phyloP scores from a whole-genome alignment of 2,888 invertebrate species.

The Piscicola geometra region DNA sequence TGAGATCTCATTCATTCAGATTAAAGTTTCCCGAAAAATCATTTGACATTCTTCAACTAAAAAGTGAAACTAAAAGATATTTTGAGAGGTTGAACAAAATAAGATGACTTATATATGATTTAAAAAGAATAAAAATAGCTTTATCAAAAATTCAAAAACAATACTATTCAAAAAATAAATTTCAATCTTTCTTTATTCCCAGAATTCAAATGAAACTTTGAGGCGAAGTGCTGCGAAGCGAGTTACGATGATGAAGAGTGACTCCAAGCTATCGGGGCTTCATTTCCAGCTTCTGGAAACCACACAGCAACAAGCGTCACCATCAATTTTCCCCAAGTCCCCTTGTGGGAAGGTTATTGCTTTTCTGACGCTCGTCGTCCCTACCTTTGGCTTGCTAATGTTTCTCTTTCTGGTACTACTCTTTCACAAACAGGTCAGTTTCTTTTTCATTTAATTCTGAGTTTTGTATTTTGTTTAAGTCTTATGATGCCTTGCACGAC shows the following conservation, averaged over 20 bases:
- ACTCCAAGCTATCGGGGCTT: constrained; percentile 6
- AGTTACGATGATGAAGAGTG: constrained; percentile 29
- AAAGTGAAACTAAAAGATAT: too few relatives aligned
- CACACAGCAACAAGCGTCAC: not conserved
- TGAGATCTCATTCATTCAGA: too few relatives aligned
- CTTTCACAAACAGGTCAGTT: constrained; percentile 22
- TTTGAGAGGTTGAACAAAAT: too few relatives aligned
- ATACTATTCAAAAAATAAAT: too few relatives aligned
- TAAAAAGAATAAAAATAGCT: too few relatives aligned
- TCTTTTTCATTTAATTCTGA: not conserved
- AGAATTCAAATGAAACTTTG: too few relatives aligned
- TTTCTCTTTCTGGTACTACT: constrained; percentile 4
- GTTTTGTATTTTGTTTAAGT: not conserved
- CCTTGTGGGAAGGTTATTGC: not conserved
- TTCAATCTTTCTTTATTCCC: too few relatives aligned
- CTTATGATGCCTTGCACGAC: not conserved
- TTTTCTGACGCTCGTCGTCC: constrained; percentile 7
- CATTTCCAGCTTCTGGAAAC: constrained; percentile 28
- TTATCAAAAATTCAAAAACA: too few relatives aligned
- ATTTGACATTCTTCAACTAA: too few relatives aligned
- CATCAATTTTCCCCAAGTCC: not conserved
- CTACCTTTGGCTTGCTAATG: not conserved
- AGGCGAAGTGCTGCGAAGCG: too few relatives aligned
- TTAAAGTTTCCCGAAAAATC: too few relatives aligned
- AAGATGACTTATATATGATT: too few relatives aligned